Evolutionary conservation across 2,797 vertebrate genomes (phyloP), one percentile per base, ranked within the genome.

Genomic region (Carcharodon carcharias): DNA sequence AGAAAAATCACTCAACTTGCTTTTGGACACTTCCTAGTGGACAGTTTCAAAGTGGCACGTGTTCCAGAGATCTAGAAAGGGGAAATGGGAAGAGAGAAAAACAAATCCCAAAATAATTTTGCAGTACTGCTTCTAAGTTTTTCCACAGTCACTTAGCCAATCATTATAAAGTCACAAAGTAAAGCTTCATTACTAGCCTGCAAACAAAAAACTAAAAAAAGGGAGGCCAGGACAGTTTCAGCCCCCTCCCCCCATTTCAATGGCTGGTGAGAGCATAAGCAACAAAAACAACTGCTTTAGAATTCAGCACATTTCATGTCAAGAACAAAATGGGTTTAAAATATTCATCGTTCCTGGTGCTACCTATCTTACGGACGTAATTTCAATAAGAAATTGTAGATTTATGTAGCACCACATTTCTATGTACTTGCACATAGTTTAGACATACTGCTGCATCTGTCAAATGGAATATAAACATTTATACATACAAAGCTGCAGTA

Each of bases 91-190:
- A 35, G 35, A 93, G 23, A 94, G 7, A 93, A 54, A 77, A 88
- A 58, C 61, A 69, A 77, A 73, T 96, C 67, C 73, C 95, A 96
- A 73, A 96, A 96, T 96, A 96, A 77, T 6, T 96, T 73, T 96
- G 45, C 45, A 77, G 21, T 73, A 61, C 4, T 96, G 56, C 23
- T 71, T 54, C 95, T 40, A 80, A 56, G 31, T 63, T 95, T 21
- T 50, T 96, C 61, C 56, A 65, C n/a, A 45, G 61, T 40, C 91
- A 65, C 91, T 93, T 26, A 93, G 35, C 56, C 56, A 1, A 11
- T 11, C n/a, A 85, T 85, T 45, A 40, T 67, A 6, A 61, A 93
- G n/a, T 93, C 91, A 93, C 63, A 67, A 67, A 93, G 23, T 93
- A 40, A 31, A 11, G n/a, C 63, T 35, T 16, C 26, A 92, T 92